These are phyloP conservation scores for Plectrocnemia conspersa DNA, from an alignment of 1,140 invertebrate genomes.

Conservation along the genomic window DNA sequence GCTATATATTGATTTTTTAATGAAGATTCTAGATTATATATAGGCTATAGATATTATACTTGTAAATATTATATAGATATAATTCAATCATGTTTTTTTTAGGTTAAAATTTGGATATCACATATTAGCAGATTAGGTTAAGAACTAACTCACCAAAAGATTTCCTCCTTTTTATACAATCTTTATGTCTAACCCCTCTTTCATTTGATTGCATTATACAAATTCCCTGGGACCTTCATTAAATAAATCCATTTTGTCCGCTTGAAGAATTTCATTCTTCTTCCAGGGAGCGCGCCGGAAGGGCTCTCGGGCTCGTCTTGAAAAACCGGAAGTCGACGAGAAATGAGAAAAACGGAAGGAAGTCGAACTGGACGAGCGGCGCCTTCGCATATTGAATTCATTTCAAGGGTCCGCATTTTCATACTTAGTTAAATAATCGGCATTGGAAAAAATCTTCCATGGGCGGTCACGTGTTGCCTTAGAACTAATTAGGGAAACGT, in stretches of 20 bases:
- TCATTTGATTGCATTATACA: neutral
- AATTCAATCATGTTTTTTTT: no score
- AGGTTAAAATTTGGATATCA: no score
- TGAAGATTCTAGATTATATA: no score
- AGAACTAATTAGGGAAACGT: constrained; percentile 23
- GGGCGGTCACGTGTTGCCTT: constrained; percentile 15
- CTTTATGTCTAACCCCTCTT: no score
- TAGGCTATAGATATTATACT: no score
- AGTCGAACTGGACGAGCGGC: constrained; percentile 20
- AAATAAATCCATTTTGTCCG: constrained; percentile 18
- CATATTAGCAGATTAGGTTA: no score
- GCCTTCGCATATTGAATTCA: constrained; percentile 18
- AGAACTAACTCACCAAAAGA: no score
- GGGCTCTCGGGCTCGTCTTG: constrained; percentile 12
- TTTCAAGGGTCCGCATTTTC: neutral
- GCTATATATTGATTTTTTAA: no score
- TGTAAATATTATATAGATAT: no score
- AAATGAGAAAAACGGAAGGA: constrained; percentile 14
- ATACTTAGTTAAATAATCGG: neutral
- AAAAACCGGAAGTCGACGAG: constrained; percentile 12
- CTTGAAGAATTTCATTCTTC: constrained; percentile 14
- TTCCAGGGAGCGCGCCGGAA: constrained; percentile 7
- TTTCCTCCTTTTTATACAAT: no score
- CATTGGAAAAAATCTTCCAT: neutral
- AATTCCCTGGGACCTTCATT: constrained; percentile 16